phyloP scores from a whole-genome alignment of 2,888 invertebrate species.

The Idaea aversata region DNA sequence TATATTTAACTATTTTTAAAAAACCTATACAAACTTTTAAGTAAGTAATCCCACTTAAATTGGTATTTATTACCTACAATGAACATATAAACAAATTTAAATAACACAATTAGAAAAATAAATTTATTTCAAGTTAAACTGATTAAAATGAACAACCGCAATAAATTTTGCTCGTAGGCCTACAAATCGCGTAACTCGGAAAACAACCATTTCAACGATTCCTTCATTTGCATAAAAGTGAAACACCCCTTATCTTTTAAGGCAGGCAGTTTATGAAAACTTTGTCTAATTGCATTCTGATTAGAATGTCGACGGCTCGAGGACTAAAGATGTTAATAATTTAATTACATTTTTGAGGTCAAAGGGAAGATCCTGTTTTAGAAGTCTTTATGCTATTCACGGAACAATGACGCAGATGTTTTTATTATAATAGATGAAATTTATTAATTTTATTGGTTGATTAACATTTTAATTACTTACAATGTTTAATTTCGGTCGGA shows the following conservation, averaged over 20 bases:
- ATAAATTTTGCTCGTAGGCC: background rate
- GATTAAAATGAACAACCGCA: background rate
- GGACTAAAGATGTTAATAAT: slow-evolving; percentile 12
- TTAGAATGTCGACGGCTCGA: slow-evolving; percentile 40
- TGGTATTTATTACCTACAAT: no score
- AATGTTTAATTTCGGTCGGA: no score
- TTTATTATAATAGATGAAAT: background rate
- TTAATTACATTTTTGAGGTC: slow-evolving; percentile 61
- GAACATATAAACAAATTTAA: no score
- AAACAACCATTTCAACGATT: slow-evolving; percentile 50
- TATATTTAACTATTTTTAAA: no score
- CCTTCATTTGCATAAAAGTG: slow-evolving; percentile 71
- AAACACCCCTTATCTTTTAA: slow-evolving; percentile 67
- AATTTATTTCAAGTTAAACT: background rate
- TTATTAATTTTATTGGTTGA: background rate
- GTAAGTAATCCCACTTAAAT: no score
- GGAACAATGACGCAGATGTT: background rate
- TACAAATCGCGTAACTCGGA: slow-evolving; percentile 43
- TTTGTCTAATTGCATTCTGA: slow-evolving; percentile 71
- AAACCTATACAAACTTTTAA: no score
- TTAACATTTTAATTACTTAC: background rate
- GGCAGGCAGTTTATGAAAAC: slow-evolving; percentile 74
- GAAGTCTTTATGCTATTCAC: background rate
- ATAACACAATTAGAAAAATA: no score
- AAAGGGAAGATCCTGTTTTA: slow-evolving; percentile 35